phyloP scores from a whole-genome alignment of 2,888 invertebrate genomes.

The Pseudococcus viburni region DNA sequence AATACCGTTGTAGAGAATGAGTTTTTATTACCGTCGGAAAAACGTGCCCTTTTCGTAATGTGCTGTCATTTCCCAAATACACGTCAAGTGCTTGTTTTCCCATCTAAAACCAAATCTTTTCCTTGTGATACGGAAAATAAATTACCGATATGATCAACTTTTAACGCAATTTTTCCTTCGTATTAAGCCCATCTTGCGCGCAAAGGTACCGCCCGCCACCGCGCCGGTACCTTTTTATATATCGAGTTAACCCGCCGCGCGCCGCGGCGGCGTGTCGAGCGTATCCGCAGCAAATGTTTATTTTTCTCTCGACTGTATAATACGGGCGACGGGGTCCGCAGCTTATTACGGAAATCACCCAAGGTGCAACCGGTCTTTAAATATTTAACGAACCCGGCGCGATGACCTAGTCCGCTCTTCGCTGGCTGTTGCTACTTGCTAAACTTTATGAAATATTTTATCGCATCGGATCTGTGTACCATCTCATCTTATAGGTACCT shows the following conservation, averaged over 20 bases:
- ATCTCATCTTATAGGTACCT: background rate
- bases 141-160: conserved; percentile 47
- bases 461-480: background rate
- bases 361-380: conserved; percentile 12
- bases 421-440: background rate
- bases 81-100: conserved; percentile 65
- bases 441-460: conserved; percentile 8
- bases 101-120: conserved; percentile 60
- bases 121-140: conserved; percentile 31
- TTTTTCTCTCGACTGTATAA: background rate
- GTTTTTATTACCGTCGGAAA: conserved; percentile 63
- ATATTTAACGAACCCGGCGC: background rate
- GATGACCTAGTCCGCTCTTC: background rate
- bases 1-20: conserved; percentile 42
- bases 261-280: background rate
- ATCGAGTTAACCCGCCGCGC: background rate
- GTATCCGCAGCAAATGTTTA: background rate
- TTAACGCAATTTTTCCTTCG: conserved; percentile 47
- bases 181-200: conserved; percentile 22
- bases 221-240: background rate
- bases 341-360: background rate
- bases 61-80: conserved; percentile 65
- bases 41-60: conserved; percentile 63
- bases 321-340: too few relatives aligned
- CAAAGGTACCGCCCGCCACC: background rate